A percentile compares a stretch with the other conserved stretches of the same genome.
Conservation (phyloP, 2,113 vertebrate species). For the Pristiophorus japonicus region DNA sequence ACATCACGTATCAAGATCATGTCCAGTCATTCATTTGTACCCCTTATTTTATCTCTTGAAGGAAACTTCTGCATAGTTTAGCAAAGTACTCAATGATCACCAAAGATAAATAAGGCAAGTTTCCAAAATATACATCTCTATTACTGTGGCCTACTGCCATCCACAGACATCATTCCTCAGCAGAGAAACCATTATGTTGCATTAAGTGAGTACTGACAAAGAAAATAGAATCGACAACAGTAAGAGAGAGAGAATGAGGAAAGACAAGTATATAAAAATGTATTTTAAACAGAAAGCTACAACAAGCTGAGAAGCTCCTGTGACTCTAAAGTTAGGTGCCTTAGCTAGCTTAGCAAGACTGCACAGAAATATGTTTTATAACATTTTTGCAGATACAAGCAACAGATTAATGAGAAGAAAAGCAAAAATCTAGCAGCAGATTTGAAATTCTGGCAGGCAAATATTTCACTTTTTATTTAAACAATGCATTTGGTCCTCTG, state of each 20-base stretch:
- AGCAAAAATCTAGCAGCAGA: background rate
- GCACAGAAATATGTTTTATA: background rate
- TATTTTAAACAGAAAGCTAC: background rate
- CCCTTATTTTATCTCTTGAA: background rate
- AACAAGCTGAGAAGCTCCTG: background rate
- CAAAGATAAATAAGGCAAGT: background rate
- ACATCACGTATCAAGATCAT: too few relatives aligned
- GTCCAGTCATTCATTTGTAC: background rate
- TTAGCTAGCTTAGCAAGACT: background rate
- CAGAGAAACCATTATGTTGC: background rate
- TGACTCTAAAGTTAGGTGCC: background rate
- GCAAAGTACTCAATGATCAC: background rate
- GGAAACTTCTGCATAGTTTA: background rate
- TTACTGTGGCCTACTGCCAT: background rate
- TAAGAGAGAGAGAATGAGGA: background rate
- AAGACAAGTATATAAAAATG: background rate
- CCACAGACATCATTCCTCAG: background rate
- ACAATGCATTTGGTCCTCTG: background rate
- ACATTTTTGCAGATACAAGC: background rate
- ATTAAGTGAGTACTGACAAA: background rate
- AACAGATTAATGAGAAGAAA: background rate
- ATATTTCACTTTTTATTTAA: background rate
- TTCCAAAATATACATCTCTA: background rate
- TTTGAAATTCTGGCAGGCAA: background rate
- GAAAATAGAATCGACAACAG: background rate